phyloP scores from a whole-genome alignment of 2,888 invertebrate species.

The Loripinus fragilis region DNA sequence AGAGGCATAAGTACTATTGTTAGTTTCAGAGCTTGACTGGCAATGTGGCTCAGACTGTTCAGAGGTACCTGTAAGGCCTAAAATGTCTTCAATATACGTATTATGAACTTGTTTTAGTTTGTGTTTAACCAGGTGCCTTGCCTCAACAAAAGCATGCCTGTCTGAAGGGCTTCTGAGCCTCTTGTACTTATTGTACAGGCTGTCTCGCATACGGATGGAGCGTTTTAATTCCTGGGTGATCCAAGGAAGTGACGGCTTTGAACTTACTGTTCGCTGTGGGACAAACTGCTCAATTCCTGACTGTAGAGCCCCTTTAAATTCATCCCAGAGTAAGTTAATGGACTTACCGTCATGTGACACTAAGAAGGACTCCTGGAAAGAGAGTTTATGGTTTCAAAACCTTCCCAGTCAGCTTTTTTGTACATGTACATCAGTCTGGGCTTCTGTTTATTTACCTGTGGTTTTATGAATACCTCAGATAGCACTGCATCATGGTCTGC shows the following conservation, averaged over 20 bases:
- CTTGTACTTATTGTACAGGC: slow-evolving; percentile 18
- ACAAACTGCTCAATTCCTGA: neutral
- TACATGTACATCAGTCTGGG: neutral
- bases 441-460: neutral
- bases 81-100: slow-evolving; percentile 11
- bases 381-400: neutral
- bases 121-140: neutral
- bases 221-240: slow-evolving; percentile 14
- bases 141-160: no score
- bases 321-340: no score
- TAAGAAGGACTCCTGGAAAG: slow-evolving; percentile 1
- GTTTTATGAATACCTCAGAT: slow-evolving; percentile 1
- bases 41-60: neutral
- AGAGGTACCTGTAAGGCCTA: slow-evolving; percentile 11
- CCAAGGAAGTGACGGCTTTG: slow-evolving; percentile 24
- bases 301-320: no score
- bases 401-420: slow-evolving; percentile 11
- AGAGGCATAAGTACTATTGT: neutral
- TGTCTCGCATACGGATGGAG: slow-evolving; percentile 12
- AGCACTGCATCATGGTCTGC: slow-evolving; percentile 6
- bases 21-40: no score
- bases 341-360: no score
- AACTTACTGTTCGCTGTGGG: neutral
- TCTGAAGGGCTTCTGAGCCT: no score
- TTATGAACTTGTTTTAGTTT: slow-evolving; percentile 8